Evolutionary conservation across 2,113 vertebrate species (phyloP), one percentile per base, ranked within the genome.

Genomic region (Hiodon tergisus): DNA sequence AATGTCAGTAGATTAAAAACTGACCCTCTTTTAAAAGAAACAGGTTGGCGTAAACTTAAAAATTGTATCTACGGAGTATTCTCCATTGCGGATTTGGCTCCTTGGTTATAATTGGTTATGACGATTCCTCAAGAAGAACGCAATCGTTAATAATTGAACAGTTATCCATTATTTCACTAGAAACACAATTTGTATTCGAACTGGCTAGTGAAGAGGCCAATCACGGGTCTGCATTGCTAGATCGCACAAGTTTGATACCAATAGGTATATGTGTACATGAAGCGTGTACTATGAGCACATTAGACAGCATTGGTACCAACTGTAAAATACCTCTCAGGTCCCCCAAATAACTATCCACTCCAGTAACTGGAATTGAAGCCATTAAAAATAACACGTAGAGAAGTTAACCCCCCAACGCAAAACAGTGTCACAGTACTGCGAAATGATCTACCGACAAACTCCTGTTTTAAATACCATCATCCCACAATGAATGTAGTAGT

Each of bases 1-100:
- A 31, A 31, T 31, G 31, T 31, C 31, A 31, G 31, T 31, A 31
- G 31, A 31, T 31, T 31, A 31, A 31, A 31, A 47, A 59, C 14
- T 46, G 54, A 71, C 75, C 60, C 69, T 72, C 76, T 72, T 77
- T 77, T 69, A 77, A 69, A 76, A 76, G 71, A 72, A 77, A 71
- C 31, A 75, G 54, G 52, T 46, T 66, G 69, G 58, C 52, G 61
- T 62, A 65, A 8, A 71, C 46, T 3, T 46, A 66, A 58, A 9
- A 46, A 48, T 13, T 55, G 46, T 46, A 63, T 5, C 47, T 7
- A 55, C 13, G 72, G 14, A 6, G 70, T 62, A 76, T 70, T 71
- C 68, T 67, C n/a, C 53, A 71, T 63, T 60, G 46, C 51, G 67
- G 31, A 71, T 57, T 69, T 69, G 59, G 59, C 68, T 50, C 75